Evolutionary conservation across 2,113 vertebrate species (phyloP).

Genomic region (crab-eating macaque (Macaca fascicularis)): T2T-MFA8v1.1 NC_088375.1:133108001-133108500

Average conservation of each 20-base stretch:
- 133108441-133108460: background rate
- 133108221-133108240: background rate
- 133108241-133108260: background rate
- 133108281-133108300: background rate
- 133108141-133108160: background rate
- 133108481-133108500: background rate
- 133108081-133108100: fast-evolving
- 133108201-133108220: background rate
- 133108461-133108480: background rate
- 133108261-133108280: background rate
- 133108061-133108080: background rate
- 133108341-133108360: background rate
- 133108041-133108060: background rate
- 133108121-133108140: fast-evolving
- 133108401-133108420: background rate
- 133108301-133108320: background rate
- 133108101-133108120: no score
- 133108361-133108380: background rate
- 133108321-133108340: background rate
- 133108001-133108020: background rate
- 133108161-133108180: background rate
- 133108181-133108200: background rate
- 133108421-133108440: no score
- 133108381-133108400: background rate
- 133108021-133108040: background rate